Evolutionary conservation across 2,888 invertebrate genomes (phyloP).

Genomic region (Leptogaster cylindrica): DNA sequence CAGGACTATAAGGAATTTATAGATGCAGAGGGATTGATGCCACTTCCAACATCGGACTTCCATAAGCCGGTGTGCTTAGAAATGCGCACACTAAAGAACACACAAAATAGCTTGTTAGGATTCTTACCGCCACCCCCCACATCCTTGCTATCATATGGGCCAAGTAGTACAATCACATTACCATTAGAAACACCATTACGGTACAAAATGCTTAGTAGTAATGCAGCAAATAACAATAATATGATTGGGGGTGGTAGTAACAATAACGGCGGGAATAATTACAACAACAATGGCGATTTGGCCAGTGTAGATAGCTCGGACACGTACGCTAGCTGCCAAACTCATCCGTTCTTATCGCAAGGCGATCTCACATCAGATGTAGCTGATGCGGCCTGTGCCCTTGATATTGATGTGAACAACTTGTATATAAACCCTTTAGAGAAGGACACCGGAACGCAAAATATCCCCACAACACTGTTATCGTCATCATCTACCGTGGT

Average conservation of each 20-base stretch:
- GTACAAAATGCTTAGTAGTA: constrained; percentile 40
- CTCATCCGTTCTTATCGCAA: constrained; percentile 91
- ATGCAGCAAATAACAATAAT: constrained; percentile 51
- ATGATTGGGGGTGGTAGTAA: constrained; percentile 48
- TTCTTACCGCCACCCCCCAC: constrained; percentile 52
- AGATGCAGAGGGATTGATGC: constrained; percentile 88
- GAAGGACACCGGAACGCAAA: constrained; percentile 60
- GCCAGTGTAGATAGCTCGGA: constrained; percentile 80
- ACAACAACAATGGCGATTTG: constrained; percentile 63
- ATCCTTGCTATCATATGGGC: constrained; percentile 58
- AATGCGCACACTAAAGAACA: constrained; percentile 68
- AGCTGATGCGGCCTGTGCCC: constrained; percentile 59
- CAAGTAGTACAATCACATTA: constrained; percentile 59
- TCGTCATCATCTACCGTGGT: constrained; percentile 61
- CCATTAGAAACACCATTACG: constrained; percentile 58
- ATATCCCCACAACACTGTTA: constrained; percentile 45
- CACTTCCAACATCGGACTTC: constrained; percentile 83
- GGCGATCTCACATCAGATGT: constrained; percentile 72
- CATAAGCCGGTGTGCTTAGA: constrained; percentile 83
- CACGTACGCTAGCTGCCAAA: constrained; percentile 95
- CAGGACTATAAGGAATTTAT: constrained; percentile 91
- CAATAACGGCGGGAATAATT: constrained; percentile 53
- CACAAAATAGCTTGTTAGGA: constrained; percentile 52
- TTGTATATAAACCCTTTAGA: constrained; percentile 88
- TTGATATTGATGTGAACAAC: constrained; percentile 75